A percentile compares a stretch with the other conserved stretches of the same genome.
Evolutionary conservation across 2,888 invertebrate species (phyloP).

Genomic region (Euplexia lucipara): DNA sequence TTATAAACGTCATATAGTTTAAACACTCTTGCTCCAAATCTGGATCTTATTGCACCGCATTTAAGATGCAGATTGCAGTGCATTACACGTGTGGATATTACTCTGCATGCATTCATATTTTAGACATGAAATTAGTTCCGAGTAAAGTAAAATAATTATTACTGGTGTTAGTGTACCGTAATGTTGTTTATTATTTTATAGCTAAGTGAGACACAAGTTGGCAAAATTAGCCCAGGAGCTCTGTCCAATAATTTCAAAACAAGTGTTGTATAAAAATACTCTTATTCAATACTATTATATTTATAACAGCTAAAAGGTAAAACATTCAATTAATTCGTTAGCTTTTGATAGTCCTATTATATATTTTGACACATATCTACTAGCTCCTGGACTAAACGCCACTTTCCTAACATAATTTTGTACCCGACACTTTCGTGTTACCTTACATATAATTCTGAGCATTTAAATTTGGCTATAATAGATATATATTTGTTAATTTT

Average conservation of each 20-base stretch:
- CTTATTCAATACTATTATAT: slow-evolving; percentile 24
- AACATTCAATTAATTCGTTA: background rate
- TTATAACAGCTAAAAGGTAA: slow-evolving; percentile 32
- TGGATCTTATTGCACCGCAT: no score
- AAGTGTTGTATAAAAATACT: slow-evolving; percentile 52
- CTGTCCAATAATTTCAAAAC: slow-evolving; percentile 1
- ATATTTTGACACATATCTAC: slow-evolving; percentile 31
- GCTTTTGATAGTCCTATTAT: slow-evolving; percentile 9
- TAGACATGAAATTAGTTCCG: background rate
- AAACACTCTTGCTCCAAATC: no score
- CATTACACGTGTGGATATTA: no score
- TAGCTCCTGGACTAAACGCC: slow-evolving; percentile 59
- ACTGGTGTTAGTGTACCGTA: slow-evolving; percentile 1
- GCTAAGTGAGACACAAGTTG: slow-evolving; percentile 41
- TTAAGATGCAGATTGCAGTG: no score
- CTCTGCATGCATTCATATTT: no score
- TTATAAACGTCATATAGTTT: no score
- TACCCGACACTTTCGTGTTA: slow-evolving; percentile 62
- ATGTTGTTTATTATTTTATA: slow-evolving; percentile 28
- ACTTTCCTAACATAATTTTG: slow-evolving; percentile 64
- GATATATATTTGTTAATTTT: slow-evolving; percentile 25
- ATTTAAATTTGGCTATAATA: slow-evolving; percentile 63
- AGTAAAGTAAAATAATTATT: background rate
- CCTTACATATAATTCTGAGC: slow-evolving; percentile 64
- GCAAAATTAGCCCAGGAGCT: slow-evolving; percentile 60